phyloP scores from a whole-genome alignment of 2,888 invertebrate species.

The Nomada fabriciana region DNA sequence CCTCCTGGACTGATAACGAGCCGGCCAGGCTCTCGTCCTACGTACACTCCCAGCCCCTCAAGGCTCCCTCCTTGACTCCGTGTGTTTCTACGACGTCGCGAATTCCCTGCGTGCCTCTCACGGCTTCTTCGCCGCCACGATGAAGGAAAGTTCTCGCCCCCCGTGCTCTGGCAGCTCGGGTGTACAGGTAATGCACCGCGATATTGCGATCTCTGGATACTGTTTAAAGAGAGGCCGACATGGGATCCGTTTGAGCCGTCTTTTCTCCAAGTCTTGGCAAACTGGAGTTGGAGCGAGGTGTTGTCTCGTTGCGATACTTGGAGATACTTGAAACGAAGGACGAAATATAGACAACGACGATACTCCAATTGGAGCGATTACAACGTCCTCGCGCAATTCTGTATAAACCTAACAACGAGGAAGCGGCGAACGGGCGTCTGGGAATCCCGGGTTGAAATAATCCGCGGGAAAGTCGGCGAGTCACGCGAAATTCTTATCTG shows the following conservation, averaged over 20 bases:
- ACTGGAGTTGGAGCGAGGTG: no score
- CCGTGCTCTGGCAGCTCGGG: no score
- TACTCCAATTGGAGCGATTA: conserved; percentile 20
- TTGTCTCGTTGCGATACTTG: background rate
- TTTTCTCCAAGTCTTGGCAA: no score
- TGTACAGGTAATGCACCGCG: no score
- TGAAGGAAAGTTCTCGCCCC: conserved; percentile 12
- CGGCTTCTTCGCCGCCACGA: conserved; percentile 30
- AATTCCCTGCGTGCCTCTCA: conserved; percentile 63
- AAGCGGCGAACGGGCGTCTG: background rate
- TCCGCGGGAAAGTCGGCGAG: conserved; percentile 44
- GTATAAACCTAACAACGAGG: conserved; percentile 9
- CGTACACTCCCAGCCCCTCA: conserved; percentile 58
- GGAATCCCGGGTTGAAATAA: conserved; percentile 31
- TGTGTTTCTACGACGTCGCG: conserved; percentile 65
- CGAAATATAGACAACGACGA: background rate
- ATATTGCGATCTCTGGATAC: no score
- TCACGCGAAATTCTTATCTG: conserved; percentile 55
- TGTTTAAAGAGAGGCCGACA: no score
- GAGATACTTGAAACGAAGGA: background rate
- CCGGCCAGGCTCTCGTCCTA: conserved; percentile 81
- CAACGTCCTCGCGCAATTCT: conserved; percentile 35
- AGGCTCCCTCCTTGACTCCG: conserved; percentile 39
- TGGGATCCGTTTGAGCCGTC: no score
- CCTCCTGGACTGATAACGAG: conserved; percentile 81